Conservation (phyloP, 2,113 vertebrate genomes). For the Girardinichthys multiradiatus region DNA sequence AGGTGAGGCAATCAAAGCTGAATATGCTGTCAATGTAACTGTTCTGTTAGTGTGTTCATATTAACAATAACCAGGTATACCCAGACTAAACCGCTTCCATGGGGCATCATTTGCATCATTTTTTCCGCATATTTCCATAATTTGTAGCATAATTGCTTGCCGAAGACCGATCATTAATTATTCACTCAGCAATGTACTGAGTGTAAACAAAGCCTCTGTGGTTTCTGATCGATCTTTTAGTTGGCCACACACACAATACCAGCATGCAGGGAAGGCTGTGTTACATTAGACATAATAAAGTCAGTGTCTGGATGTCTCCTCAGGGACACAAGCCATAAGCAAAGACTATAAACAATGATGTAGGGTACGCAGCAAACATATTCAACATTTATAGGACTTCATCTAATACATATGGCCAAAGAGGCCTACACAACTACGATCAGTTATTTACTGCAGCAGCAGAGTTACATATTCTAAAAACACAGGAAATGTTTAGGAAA, state of each 20-base stretch:
- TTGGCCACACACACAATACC: slow-evolving; percentile 35
- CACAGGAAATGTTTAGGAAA: not conserved
- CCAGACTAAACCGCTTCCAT: too few relatives aligned
- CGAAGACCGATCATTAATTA: slow-evolving; percentile 33
- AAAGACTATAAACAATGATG: slow-evolving; percentile 48
- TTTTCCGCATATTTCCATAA: not conserved
- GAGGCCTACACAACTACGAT: slow-evolving; percentile 4
- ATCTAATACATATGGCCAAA: slow-evolving; percentile 14
- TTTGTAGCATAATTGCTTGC: not conserved
- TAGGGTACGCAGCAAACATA: slow-evolving; percentile 39
- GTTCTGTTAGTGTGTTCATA: not conserved
- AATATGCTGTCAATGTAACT: too few relatives aligned
- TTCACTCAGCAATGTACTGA: slow-evolving; percentile 46
- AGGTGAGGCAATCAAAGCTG: too few relatives aligned
- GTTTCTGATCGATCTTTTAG: slow-evolving; percentile 55
- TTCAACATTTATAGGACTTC: slow-evolving; percentile 62
- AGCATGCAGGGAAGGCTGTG: slow-evolving; percentile 34
- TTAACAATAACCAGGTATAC: not conserved
- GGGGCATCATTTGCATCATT: not conserved
- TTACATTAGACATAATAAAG: slow-evolving; percentile 57
- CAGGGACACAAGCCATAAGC: slow-evolving; percentile 60
- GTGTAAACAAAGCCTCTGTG: slow-evolving; percentile 71
- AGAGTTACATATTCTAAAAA: not conserved
- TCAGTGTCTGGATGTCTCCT: slow-evolving; percentile 60
- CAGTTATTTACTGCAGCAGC: not conserved